Base-by-base conservation (phyloP, 2,888 invertebrate genomes). In the Galerucella calmariensis region DNA sequence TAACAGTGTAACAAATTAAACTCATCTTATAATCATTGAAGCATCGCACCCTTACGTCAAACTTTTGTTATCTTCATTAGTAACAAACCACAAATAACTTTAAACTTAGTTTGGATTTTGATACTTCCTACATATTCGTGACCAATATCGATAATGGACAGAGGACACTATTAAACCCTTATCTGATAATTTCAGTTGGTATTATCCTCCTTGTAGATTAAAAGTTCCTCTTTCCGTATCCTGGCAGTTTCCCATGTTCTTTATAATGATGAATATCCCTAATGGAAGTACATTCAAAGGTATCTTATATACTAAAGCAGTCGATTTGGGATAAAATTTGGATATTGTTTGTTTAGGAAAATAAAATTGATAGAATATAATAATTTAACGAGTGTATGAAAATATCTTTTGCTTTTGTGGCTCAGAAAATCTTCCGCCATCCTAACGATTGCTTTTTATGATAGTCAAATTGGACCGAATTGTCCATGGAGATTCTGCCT, bases 91-190 rank as follows among this genome's bases (percentile, higher is more conserved):
- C 14, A 11, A 48, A 12, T 48, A 48, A 14, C 48, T 48, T 48
- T 2, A 48, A 48, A 48, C 48, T 48, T 48, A 48, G 48, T 48
- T 56, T 4, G 8, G 3, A 5, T 16, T 20, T 16, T 56, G 16
- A 16, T 8, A 16, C 56, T 16, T 20, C 56, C 44, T 65, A 20
- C n/a, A 46, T 65, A 46, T 46, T 65, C 63, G 46, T 65, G 63
- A 16, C 63, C 63, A 65, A 65, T 16, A 46, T 16, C n/a, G 46
- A 65, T 65, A 65, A 65, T 65, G 46, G 63, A 65, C 63, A 46
- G 20, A 65, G 63, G 20, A 46, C 11, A 65, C 63, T 20, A 44
- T 9, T 65, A n/a, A 20, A 65, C 16, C 63, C 46, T 20, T 46
- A 65, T 65, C 46, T 46, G 20, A 46, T 65, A 16, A 65, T 46